Base-by-base conservation (phyloP, 2,888 invertebrate species). In the Agrotis puta region DNA sequence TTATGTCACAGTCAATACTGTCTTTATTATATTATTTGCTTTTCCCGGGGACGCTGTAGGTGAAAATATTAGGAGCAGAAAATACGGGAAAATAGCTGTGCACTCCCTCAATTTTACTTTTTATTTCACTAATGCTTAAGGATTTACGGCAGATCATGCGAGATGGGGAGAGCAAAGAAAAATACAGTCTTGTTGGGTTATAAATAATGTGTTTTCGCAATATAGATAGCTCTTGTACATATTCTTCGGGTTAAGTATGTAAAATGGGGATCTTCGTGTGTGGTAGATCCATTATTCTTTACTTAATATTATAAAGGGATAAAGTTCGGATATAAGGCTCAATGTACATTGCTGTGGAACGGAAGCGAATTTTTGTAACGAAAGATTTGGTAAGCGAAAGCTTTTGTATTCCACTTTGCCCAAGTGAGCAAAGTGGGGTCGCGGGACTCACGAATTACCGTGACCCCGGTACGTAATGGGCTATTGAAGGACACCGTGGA, bases 1-100 rank as follows among this genome's bases (percentile, higher is more conserved):
- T 66, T 27, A 63, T 56, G 77, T 68, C 77, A 74, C 69, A 64
- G 71, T 79, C 75, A 63, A 79, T 71, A 71, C 58, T 20, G 58
- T 18, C 58, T 65, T 75, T 68, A 78, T 75, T 62, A 70, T 54
- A 61, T 79, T 50, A 64, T 79, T 75, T 70, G 62, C 54, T 58
- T 59, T 67, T 48, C 33, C 63, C 45, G 20, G 47, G 57, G 48
- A 64, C 16, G 39, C 9, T 22, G 70, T 53, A 57, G 57, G 50
- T 58, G 64, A 62, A 62, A 72, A 72, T 75, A 77, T 77, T 54
- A 66, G 22, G 33, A 50, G 47, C n/a, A 48, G 56, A 66, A 64
- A 77, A 69, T 53, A 54, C 59, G 20, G 1, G 65, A 63, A 72
- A 76, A 61, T 66, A 43, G 24, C 13, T 20, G 39, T 48, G 22